These are phyloP conservation scores for Tetranychus urticae DNA, from an alignment of 1,140 invertebrate species.

Conservation along the genomic window DNA sequence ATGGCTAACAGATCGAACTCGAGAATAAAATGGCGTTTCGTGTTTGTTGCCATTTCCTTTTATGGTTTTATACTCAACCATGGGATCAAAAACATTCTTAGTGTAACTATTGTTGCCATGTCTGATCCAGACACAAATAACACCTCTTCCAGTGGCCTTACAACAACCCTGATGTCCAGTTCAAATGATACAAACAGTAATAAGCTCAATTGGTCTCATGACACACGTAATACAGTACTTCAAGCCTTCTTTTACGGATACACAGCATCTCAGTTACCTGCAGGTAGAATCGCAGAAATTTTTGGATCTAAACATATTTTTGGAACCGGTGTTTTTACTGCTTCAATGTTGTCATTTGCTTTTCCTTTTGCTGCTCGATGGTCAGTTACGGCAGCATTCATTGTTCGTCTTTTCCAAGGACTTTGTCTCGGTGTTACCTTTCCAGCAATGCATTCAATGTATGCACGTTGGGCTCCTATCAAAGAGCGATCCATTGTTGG, in stretches of 20 bases:
- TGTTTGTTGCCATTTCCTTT: neutral
- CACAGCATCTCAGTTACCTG: slow-evolving; percentile 51
- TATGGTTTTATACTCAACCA: neutral
- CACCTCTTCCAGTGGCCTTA: neutral
- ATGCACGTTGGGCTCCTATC: slow-evolving; percentile 15
- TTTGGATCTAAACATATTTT: slow-evolving; percentile 63
- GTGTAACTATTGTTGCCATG: neutral
- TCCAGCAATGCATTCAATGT: slow-evolving; percentile 20
- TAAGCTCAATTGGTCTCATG: slow-evolving; percentile 49
- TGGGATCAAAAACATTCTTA: neutral
- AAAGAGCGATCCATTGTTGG: slow-evolving; percentile 6
- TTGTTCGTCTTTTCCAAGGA: neutral
- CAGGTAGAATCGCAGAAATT: slow-evolving; percentile 44
- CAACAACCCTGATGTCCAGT: neutral
- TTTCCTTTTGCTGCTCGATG: slow-evolving; percentile 2
- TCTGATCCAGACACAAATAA: neutral
- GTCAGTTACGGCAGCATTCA: neutral
- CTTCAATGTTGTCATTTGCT: slow-evolving; percentile 17
- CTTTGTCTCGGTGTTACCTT: slow-evolving; percentile 17
- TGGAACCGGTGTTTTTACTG: slow-evolving; percentile 40
- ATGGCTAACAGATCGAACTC: too few relatives aligned
- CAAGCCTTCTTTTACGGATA: slow-evolving; percentile 71
- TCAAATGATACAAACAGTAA: slow-evolving; percentile 18
- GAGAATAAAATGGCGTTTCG: neutral
- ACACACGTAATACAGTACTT: slow-evolving; percentile 38